Evolutionary conservation across 2,797 vertebrate species (phyloP).

Genomic region (Graptemys geographica): DNA sequence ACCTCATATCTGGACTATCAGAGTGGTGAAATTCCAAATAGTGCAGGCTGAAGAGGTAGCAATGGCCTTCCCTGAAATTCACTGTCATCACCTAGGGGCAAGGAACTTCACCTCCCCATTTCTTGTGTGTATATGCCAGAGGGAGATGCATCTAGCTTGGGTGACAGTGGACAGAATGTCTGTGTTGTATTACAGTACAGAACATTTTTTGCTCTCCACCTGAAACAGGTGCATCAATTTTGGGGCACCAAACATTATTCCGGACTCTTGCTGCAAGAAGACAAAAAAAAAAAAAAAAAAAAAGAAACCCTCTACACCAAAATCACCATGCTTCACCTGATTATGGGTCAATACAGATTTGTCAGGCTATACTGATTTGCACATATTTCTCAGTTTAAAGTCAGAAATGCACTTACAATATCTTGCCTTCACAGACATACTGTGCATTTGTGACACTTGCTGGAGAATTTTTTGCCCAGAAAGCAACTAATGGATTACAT

Average conservation of each 20-base stretch:
- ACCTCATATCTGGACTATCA: not conserved
- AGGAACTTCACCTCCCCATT: not conserved
- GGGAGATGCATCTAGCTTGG: not conserved
- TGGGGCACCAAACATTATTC: not conserved
- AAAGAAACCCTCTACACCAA: not conserved
- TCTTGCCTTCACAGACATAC: not conserved
- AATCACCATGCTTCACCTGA: not conserved
- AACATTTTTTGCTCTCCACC: not conserved
- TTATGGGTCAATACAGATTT: not conserved
- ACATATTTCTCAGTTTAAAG: not conserved
- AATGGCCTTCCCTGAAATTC: not conserved
- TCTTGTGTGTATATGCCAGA: not conserved
- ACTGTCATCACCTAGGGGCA: not conserved
- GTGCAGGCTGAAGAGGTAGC: not conserved
- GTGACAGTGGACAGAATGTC: not conserved
- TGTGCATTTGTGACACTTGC: not conserved
- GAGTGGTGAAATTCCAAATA: not conserved
- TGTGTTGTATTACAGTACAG: not conserved
- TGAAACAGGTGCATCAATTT: not conserved
- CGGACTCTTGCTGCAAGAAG: not conserved
- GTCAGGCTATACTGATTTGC: not conserved
- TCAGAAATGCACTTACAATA: not conserved
- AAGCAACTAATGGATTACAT: not conserved
- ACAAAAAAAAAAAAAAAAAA: accelerated
- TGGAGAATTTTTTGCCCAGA: not conserved